These are phyloP conservation scores for Vireo griseus DNA, from an alignment of 2,797 vertebrate species.

Conservation along the genomic window DNA sequence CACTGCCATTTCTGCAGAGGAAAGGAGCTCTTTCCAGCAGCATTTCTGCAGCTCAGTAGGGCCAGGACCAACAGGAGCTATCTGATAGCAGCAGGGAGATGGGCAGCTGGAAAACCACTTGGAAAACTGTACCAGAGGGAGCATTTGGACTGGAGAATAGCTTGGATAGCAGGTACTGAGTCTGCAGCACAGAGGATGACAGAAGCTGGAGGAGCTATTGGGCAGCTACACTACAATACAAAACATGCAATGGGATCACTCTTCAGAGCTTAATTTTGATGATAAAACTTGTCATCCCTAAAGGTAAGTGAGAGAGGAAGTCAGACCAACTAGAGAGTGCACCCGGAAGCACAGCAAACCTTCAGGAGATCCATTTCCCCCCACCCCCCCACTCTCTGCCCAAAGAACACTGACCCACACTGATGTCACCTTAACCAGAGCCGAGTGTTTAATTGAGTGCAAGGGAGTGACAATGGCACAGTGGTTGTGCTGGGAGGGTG, in stretches of 20 bases:
- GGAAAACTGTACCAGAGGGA: not conserved
- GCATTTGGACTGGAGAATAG: not conserved
- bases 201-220: not conserved
- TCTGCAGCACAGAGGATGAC: not conserved
- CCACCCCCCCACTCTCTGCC: not conserved
- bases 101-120: not conserved
- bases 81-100: not conserved
- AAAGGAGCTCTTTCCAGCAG: not conserved
- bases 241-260: not conserved
- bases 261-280: not conserved
- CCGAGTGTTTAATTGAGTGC: conserved; percentile 31
- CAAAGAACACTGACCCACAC: not conserved
- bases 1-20: not conserved
- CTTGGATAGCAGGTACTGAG: not conserved
- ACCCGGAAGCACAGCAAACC: not conserved
- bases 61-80: not conserved
- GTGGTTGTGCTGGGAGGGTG: not conserved
- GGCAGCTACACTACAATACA: not conserved
- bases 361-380: not conserved
- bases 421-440: conserved; percentile 37
- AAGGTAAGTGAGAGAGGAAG: not conserved
- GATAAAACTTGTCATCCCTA: not conserved
- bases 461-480: not conserved
- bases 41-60: not conserved
- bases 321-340: not conserved